Conservation (phyloP, 2,888 invertebrate species). For the Diogma glabrata region DNA sequence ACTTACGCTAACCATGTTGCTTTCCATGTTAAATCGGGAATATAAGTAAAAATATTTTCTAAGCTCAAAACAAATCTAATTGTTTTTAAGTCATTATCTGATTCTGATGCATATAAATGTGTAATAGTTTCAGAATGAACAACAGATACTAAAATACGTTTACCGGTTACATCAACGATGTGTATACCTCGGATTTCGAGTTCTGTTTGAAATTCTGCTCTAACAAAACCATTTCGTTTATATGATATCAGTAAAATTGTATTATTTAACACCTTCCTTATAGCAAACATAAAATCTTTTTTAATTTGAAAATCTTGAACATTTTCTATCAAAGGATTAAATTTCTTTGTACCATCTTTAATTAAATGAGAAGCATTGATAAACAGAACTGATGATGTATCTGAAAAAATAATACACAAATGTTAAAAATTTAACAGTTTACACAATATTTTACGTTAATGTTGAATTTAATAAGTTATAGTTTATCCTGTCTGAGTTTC, state of each 20-base stretch:
- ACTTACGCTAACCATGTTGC: constrained; percentile 73
- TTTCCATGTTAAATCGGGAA: constrained; percentile 70
- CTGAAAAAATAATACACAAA: constrained; percentile 14
- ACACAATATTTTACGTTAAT: background rate
- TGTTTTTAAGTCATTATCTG: constrained; percentile 47
- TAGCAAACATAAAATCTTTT: constrained; percentile 77
- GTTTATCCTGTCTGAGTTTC: too few relatives aligned
- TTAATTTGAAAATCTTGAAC: constrained; percentile 74
- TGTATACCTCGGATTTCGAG: constrained; percentile 51
- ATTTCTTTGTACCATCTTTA: constrained; percentile 18
- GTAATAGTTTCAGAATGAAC: constrained; percentile 61
- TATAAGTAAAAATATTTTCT: constrained; percentile 69
- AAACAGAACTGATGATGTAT: constrained; percentile 22
- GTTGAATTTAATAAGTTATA: too few relatives aligned
- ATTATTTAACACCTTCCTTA: constrained; percentile 45
- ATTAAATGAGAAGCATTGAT: constrained; percentile 22
- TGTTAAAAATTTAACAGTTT: background rate
- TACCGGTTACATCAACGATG: constrained; percentile 72
- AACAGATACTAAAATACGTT: constrained; percentile 69
- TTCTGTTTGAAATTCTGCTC: constrained; percentile 64
- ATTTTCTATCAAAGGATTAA: constrained; percentile 42
- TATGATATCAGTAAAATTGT: constrained; percentile 66
- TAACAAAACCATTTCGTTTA: constrained; percentile 54
- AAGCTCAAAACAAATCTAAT: constrained; percentile 67
- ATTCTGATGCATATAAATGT: constrained; percentile 72